These are phyloP conservation scores for Craterocephalus amniculus DNA, from an alignment of 2,797 vertebrate genomes.

Conservation along the genomic window DNA sequence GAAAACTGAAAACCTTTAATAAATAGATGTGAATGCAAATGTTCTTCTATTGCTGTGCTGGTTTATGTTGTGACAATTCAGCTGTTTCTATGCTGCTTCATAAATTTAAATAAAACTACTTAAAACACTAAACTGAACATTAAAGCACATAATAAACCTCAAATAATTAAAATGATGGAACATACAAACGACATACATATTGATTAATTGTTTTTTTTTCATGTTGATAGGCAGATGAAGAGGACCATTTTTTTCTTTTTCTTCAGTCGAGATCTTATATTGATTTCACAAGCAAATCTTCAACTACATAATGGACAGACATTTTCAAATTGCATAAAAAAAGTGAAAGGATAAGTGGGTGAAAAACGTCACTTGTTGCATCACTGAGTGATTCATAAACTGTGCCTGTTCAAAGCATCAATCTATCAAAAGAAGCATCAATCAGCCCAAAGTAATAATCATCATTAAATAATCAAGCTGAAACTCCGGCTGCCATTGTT, in stretches of 20 bases:
- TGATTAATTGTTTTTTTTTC: conserved; percentile 12
- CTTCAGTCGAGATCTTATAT: no score
- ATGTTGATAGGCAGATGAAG: not conserved
- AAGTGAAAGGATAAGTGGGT: fast-evolving
- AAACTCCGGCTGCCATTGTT: not conserved
- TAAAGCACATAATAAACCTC: not conserved
- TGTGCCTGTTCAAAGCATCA: not conserved
- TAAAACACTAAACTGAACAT: not conserved
- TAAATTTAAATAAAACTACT: not conserved
- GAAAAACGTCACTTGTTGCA: conserved; percentile 41
- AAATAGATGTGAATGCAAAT: not conserved
- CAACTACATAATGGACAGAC: not conserved
- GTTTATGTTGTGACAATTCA: no score
- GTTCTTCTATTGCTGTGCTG: not conserved
- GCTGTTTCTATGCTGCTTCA: not conserved
- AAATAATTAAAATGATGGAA: not conserved
- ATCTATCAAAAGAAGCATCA: not conserved
- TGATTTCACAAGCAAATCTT: conserved; percentile 1
- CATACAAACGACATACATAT: not conserved
- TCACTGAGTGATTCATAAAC: not conserved
- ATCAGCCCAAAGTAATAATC: not conserved
- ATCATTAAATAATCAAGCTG: not conserved
- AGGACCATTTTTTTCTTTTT: no score
- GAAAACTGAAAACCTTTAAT: not conserved
- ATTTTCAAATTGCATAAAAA: not conserved